A percentile compares a stretch with the other conserved stretches of the same genome.
Conservation (phyloP, 2,888 invertebrate species). For the Ischnus inquisitorius region DNA sequence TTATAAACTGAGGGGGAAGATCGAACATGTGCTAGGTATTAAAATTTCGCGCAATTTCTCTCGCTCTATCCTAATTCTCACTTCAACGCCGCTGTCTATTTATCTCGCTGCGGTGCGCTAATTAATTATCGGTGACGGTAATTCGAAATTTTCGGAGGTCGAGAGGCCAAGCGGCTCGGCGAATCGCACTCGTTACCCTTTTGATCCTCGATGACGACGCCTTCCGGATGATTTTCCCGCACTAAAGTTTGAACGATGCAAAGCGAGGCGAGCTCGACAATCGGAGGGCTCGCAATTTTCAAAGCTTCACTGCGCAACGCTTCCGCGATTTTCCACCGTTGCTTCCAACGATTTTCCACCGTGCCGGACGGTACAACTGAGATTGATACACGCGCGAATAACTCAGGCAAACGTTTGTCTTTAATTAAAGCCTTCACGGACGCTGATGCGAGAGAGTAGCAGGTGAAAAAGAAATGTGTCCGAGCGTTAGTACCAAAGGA, state of each 20-base stretch:
- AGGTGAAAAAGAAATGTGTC: conserved; percentile 27
- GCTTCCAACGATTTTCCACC: background rate
- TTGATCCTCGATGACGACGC: conserved; percentile 54
- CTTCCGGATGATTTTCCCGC: conserved; percentile 55
- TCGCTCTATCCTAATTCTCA: conserved; percentile 30
- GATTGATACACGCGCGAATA: conserved; percentile 9
- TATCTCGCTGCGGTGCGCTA: conserved; percentile 44
- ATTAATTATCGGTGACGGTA: conserved; percentile 66
- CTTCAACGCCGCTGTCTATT: conserved; percentile 17
- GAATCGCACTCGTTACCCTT: conserved; percentile 49
- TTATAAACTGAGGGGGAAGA: conserved; percentile 75
- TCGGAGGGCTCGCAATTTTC: background rate
- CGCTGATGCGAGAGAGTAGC: conserved; percentile 14
- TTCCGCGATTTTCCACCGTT: background rate
- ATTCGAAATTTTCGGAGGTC: conserved; percentile 64
- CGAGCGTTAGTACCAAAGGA: conserved; percentile 26
- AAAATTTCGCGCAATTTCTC: conserved; percentile 70
- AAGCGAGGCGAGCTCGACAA: conserved; percentile 15
- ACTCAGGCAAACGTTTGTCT: background rate
- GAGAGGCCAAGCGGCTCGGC: conserved; percentile 30
- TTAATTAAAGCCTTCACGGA: conserved; percentile 16
- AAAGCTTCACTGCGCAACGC: background rate
- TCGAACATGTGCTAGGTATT: conserved; percentile 80
- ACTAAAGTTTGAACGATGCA: conserved; percentile 57
- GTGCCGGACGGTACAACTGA: background rate